A percentile compares a stretch with the other conserved stretches of the same genome.
These are phyloP conservation scores for Drosophila baimaii DNA, from an alignment of 1,140 invertebrate genomes.

Conservation along the genomic window DNA sequence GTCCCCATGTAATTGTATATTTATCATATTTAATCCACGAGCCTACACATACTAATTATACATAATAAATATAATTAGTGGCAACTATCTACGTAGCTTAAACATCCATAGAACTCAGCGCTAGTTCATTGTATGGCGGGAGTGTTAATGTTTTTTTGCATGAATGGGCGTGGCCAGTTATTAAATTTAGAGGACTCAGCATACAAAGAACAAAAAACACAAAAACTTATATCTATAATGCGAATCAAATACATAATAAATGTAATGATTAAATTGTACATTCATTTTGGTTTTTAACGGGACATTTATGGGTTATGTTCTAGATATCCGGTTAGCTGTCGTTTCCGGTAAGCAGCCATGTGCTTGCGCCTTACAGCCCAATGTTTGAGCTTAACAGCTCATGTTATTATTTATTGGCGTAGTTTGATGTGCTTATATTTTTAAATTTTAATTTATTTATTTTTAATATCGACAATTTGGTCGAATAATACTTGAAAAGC, in stretches of 20 bases:
- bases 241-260: conserved; percentile 52
- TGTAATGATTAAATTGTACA: conserved; percentile 45
- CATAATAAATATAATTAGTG: conserved; percentile 11
- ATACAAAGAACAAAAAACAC: conserved; percentile 31
- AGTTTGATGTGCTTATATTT: too few species aligned
- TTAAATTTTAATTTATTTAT: too few species aligned
- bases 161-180: conserved; percentile 30
- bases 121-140: conserved; percentile 27
- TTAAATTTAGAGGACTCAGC: conserved; percentile 23
- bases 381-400: too few species aligned
- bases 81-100: conserved; percentile 39
- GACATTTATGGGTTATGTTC: not conserved
- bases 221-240: conserved; percentile 10
- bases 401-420: too few species aligned
- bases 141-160: conserved; percentile 44
- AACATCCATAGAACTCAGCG: conserved; percentile 26
- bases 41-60: conserved; percentile 17
- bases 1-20: conserved; percentile 44
- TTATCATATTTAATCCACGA: conserved; percentile 17
- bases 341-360: too few species aligned
- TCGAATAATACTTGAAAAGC: too few species aligned
- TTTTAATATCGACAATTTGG: too few species aligned
- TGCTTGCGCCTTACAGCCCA: too few species aligned
- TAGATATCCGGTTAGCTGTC: not conserved
- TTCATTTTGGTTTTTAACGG: not conserved